A percentile compares a stretch with the other conserved stretches of the same genome.
Conservation (phyloP, 2,888 invertebrate genomes). For the Yponomeuta evonymella region DNA sequence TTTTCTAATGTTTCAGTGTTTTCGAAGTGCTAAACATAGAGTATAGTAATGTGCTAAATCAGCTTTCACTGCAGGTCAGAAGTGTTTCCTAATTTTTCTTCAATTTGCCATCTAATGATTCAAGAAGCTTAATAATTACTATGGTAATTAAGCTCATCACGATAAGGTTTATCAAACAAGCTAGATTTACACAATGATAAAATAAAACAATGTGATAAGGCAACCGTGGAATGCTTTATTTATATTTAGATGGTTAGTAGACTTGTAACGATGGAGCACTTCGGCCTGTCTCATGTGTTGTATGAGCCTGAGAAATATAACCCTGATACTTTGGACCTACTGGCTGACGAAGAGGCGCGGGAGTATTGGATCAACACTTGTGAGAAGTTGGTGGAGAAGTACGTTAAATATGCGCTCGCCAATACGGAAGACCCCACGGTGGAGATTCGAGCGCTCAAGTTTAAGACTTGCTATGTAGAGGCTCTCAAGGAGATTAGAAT, state of each 20-base stretch:
- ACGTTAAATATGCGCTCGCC: conserved; percentile 86
- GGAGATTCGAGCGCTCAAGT: conserved; percentile 85
- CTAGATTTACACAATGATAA: conserved; percentile 53
- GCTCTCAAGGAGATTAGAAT: conserved; percentile 84
- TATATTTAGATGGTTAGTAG: neutral
- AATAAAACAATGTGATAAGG: conserved; percentile 54
- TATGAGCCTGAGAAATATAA: conserved; percentile 86
- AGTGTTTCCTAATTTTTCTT: neutral
- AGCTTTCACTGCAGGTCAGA: neutral
- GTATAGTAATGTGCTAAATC: too few relatives aligned
- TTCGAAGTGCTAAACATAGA: too few relatives aligned
- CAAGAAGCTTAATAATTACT: neutral
- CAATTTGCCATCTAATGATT: neutral
- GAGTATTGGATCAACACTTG: conserved; percentile 96
- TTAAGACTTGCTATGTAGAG: conserved; percentile 88
- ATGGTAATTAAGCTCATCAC: neutral
- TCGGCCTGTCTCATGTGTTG: conserved; percentile 76
- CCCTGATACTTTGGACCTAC: conserved; percentile 94
- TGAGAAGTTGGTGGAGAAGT: conserved; percentile 89
- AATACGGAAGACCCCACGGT: conserved; percentile 87
- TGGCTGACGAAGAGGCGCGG: conserved; percentile 88
- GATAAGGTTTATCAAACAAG: conserved; percentile 19
- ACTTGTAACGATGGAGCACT: conserved; percentile 54
- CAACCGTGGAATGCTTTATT: conserved; percentile 11
- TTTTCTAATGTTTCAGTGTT: too few relatives aligned